Conservation (phyloP, 1,140 invertebrate species). For the Pseudomyrmex concolor region DNA sequence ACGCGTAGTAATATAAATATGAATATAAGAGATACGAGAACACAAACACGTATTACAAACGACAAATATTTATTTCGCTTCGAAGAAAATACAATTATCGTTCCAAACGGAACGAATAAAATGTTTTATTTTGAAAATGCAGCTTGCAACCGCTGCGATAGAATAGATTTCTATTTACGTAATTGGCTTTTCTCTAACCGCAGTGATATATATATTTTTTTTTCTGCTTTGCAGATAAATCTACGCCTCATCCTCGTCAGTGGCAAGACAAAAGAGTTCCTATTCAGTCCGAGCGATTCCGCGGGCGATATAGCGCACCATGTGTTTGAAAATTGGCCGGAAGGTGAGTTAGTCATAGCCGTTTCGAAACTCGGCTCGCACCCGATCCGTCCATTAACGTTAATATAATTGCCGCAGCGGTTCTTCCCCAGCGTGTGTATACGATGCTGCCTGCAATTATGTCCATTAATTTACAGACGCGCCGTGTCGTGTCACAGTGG, state of each 20-base stretch:
- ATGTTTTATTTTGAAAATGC: too few relatives aligned
- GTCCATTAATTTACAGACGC: slow-evolving; percentile 31
- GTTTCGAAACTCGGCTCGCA: slow-evolving; percentile 32
- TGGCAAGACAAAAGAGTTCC: slow-evolving; percentile 99
- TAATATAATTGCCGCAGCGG: slow-evolving; percentile 42
- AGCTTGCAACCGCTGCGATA: too few relatives aligned
- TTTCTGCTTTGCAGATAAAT: slow-evolving; percentile 93
- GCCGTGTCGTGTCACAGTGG: neutral
- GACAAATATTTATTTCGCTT: too few relatives aligned
- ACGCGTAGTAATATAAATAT: too few relatives aligned
- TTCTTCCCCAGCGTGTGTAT: neutral
- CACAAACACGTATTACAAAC: too few relatives aligned
- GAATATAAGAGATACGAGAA: too few relatives aligned
- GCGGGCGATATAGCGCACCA: slow-evolving; percentile 99
- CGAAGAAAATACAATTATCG: too few relatives aligned
- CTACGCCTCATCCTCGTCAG: slow-evolving; percentile 98
- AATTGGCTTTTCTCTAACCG: neutral
- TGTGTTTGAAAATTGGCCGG: slow-evolving; percentile 99
- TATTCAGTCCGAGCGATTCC: slow-evolving; percentile 98
- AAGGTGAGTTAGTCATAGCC: slow-evolving; percentile 87
- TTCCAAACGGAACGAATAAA: too few relatives aligned
- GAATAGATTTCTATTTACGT: neutral
- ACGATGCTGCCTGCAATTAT: slow-evolving; percentile 32
- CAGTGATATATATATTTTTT: neutral
- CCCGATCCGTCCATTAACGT: slow-evolving; percentile 20